Evolutionary conservation across 2,797 vertebrate genomes (phyloP).

Genomic region (Trichosurus vulpecula): DNA sequence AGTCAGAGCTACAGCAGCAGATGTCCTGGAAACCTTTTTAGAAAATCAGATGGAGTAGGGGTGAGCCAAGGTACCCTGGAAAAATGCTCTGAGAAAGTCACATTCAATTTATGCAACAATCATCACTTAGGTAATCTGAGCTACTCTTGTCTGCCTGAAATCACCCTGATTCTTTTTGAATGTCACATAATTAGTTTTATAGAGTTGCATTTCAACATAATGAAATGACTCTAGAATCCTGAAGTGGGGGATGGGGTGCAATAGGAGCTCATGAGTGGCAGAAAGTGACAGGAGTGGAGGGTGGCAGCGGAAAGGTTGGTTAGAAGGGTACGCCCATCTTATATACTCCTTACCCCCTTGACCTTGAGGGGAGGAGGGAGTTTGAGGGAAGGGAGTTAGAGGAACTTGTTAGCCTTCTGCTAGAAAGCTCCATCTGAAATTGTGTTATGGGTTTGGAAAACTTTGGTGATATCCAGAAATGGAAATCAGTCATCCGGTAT

Average conservation of each 20-base stretch:
- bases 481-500: background rate
- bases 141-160: background rate
- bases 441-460: background rate
- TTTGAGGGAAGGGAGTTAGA: background rate
- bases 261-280: background rate
- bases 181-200: conserved; percentile 24
- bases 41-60: conserved; percentile 3
- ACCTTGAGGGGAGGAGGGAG: conserved; percentile 18
- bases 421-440: background rate
- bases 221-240: background rate
- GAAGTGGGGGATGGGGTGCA: background rate
- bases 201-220: background rate
- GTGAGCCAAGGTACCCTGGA: background rate
- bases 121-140: conserved; percentile 44
- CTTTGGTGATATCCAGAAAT: background rate
- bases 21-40: background rate
- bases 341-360: background rate
- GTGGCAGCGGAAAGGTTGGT: background rate
- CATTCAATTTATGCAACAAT: conserved; percentile 12
- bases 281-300: conserved; percentile 15
- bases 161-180: conserved; percentile 34
- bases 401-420: background rate
- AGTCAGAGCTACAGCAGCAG: background rate
- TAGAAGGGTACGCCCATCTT: background rate
- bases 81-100: background rate